Percentiles rank a stretch among this genome's conserved stretches.
phyloP scores from a whole-genome alignment of 2,888 invertebrate species.

The Lobophora halterata region DNA sequence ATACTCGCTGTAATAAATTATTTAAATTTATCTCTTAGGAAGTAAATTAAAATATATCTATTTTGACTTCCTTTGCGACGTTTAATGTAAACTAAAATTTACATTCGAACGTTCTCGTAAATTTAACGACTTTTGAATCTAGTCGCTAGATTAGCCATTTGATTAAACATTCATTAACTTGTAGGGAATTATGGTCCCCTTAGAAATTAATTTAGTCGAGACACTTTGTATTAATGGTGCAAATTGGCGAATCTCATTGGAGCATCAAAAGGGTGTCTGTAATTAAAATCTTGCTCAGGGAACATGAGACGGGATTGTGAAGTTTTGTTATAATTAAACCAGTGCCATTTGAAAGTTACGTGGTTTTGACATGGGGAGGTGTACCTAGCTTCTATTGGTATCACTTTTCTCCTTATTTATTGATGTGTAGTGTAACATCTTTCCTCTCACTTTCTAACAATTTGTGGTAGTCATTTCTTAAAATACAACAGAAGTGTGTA shows the following conservation, averaged over 20 bases:
- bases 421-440: too few species aligned
- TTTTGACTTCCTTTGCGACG: too few species aligned
- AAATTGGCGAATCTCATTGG: conserved; percentile 43
- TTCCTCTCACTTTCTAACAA: too few species aligned
- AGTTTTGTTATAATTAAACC: conserved; percentile 28
- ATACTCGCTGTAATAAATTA: neutral
- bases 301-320: conserved; percentile 23
- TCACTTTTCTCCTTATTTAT: too few species aligned
- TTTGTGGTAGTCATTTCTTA: too few species aligned
- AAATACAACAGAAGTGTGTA: too few species aligned
- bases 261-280: conserved; percentile 36
- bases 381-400: too few species aligned
- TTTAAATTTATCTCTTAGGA: conserved; percentile 13
- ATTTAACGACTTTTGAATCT: conserved; percentile 26
- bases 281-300: conserved; percentile 33
- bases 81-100: too few species aligned
- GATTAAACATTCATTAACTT: conserved; percentile 45
- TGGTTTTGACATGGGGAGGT: too few species aligned
- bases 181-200: conserved; percentile 39
- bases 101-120: neutral
- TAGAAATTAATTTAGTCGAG: conserved; percentile 44
- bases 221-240: conserved; percentile 42
- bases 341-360: conserved; percentile 18
- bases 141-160: conserved; percentile 41
- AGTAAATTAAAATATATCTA: too few species aligned